Base-by-base conservation (phyloP, 1,140 invertebrate genomes). In the Leguminivora glycinivorella region DNA sequence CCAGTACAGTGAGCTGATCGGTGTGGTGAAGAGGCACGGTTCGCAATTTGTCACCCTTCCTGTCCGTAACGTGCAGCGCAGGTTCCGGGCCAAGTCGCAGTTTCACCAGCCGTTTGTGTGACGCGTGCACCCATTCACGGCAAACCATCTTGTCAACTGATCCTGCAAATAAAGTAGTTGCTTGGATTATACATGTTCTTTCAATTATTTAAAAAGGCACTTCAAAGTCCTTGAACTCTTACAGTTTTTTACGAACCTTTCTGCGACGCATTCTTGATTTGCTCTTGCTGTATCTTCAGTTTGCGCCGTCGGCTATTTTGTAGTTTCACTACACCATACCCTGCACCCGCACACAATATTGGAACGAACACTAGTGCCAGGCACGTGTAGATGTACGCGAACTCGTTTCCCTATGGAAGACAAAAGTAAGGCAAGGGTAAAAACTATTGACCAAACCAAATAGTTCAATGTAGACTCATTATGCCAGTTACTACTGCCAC, bases 361-460 rank as follows among this genome's bases (percentile, higher is more conserved):
- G 98, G 98, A 25, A 99, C 96, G 82, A 97, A 98, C 2, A 94
- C 95, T 6, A 98, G 93, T 69, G 97, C 96, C 2, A 99, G 94
- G 76, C 97, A 98, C 0, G 95, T 97, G 92, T 99, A 99, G 76
- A 99, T 99, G 92, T 98, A 99, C 1, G 97, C 96, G 56, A 99
- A 93, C 90, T 99, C 98, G 82, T 98, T 99, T 22, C 98, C 98
- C 93, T 98, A 93, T 40, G 71, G 72, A 70, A 12, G n/a, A 38
- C 40, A 52, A 52, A 5, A 52, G 47, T 22, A 22, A 52, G 0
- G 14, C 22, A 22, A 22, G 19, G 47, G 47, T 52, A n/a, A 14
- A 43, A 43, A 12, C n/a, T n/a, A 43, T n/a, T 43, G 14, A 43
- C 1, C 14, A 34, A 10, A 12, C 10, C 34, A 34, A 34, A 12